Base-by-base conservation (phyloP, 2,888 invertebrate species). In the Heliconius erato region DNA sequence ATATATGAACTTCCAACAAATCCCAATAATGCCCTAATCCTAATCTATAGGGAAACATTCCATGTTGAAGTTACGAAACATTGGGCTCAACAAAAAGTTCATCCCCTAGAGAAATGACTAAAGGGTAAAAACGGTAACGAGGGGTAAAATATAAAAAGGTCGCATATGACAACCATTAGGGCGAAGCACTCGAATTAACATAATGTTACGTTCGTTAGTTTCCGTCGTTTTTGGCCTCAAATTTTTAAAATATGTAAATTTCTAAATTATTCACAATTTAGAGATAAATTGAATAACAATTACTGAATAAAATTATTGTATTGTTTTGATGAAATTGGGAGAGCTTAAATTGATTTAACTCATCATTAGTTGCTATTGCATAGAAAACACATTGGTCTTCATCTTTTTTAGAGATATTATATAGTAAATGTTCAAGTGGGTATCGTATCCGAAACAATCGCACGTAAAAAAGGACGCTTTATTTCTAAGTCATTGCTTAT, bases 161-260 rank as follows among this genome's bases (percentile, higher is more conserved):
- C 72, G 77, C 79, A 79, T 68, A 74, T 82, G 77, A 72, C 79
- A 44, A 26, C n/a, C 71, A 79, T 83, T 83, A 83, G 71, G 79
- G 68, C 49, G 69, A 59, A 81, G 54, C 23, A 77, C 74, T 82
- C 72, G 44, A 63, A 80, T 84, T 84, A 79, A 78, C 82, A 84
- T 84, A 84, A 84, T 84, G 79, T 80, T 49, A 72, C 76, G 80
- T 74, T 84, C 82, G 80, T 78, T 80, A 80, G 63, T 78, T 74
- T 40, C 11, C 63, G n/a, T 19, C 44, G 71, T 78, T 81, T 72
- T 65, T 49, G n/a, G 44, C 23, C 32, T n/a, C 19, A 32, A 54
- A 65, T 28, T 63, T 63, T 63, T 54, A 67, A 59, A 71, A 65
- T 76, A 68, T 68, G 54, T 28, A 35, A 80, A 67, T 76, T 71